Conservation (phyloP, 1,140 invertebrate genomes). For the Piezodorus guildinii region DNA sequence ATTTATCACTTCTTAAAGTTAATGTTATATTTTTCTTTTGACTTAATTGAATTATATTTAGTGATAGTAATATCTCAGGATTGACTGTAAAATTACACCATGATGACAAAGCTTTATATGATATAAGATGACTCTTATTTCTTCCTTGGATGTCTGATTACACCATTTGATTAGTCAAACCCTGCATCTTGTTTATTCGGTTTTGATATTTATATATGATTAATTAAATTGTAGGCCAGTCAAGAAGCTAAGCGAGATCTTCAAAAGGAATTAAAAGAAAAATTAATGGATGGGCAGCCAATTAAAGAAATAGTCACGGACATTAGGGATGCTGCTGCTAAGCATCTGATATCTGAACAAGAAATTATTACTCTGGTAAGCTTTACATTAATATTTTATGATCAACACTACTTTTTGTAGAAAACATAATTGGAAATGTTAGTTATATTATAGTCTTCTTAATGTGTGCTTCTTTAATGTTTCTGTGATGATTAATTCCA, state of each 20-base stretch:
- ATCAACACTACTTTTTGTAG: no score
- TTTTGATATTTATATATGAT: neutral
- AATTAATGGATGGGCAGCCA: constrained; percentile 68
- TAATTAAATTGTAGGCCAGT: constrained; percentile 43
- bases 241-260: constrained; percentile 73
- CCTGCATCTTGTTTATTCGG: no score
- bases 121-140: constrained; percentile 6
- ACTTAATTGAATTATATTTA: no score
- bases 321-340: constrained; percentile 72
- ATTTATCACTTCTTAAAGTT: no score
- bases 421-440: no score
- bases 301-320: constrained; percentile 70
- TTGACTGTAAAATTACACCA: no score
- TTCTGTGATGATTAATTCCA: no score
- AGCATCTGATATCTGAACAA: constrained; percentile 73
- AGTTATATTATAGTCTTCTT: no score
- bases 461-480: no score
- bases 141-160: constrained; percentile 17
- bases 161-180: neutral
- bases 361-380: constrained; percentile 60
- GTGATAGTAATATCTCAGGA: no score
- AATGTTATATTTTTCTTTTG: no score
- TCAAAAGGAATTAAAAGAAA: constrained; percentile 60
- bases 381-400: no score
- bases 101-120: constrained; percentile 14